Conservation (phyloP, 2,797 vertebrate species). For the Microtus californicus region DNA sequence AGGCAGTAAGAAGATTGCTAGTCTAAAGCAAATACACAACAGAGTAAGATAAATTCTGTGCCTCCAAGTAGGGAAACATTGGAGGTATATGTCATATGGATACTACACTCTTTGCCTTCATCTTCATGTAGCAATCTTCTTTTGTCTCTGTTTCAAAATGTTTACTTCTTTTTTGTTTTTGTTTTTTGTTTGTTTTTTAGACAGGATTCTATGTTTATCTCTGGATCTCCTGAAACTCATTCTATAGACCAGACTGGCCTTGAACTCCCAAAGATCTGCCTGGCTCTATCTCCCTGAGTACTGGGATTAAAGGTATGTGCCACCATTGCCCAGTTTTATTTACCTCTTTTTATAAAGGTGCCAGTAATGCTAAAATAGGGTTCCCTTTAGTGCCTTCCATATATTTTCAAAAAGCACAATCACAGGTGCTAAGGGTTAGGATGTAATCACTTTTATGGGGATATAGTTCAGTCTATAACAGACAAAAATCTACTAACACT, state of each 20-base stretch:
- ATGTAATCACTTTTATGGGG: neutral
- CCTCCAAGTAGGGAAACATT: neutral
- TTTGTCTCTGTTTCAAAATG: neutral
- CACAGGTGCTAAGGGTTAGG: neutral
- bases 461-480: neutral
- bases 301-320: no score
- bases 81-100: neutral
- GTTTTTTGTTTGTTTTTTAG: no score
- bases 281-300: no score
- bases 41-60: neutral
- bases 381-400: neutral
- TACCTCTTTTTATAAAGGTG: neutral
- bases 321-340: neutral
- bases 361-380: neutral
- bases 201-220: no score
- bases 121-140: neutral
- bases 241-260: no score
- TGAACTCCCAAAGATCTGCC: no score
- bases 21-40: neutral
- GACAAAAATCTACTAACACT: neutral
- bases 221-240: no score
- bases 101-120: neutral
- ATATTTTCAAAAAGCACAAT: slow-evolving; percentile 36
- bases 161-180: neutral
- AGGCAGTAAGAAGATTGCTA: neutral